phyloP scores from a whole-genome alignment of 2,113 vertebrate genomes.

The Aythya baeri region DNA sequence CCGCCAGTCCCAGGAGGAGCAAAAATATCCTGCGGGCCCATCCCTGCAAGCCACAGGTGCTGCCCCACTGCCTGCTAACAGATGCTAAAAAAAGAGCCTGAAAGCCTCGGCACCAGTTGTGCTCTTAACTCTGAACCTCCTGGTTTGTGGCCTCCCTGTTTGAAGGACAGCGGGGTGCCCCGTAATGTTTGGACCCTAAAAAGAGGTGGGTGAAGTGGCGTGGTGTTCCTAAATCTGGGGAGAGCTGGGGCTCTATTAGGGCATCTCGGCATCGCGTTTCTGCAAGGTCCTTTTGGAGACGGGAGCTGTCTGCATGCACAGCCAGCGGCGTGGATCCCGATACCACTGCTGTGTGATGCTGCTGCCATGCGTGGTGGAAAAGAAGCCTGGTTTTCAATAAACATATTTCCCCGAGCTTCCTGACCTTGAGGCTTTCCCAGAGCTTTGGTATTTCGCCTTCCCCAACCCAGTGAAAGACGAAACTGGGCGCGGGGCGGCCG shows the following conservation, averaged over 20 bases:
- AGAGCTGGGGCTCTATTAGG: background rate
- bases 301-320: background rate
- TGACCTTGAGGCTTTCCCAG: background rate
- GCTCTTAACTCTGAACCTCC: background rate
- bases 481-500: rapidly evolving
- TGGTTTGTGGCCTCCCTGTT: background rate
- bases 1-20: background rate
- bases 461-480: conserved; percentile 35
- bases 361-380: rapidly evolving
- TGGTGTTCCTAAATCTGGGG: background rate
- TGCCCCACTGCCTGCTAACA: background rate
- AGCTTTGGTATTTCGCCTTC: background rate
- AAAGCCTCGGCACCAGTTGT: background rate
- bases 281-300: background rate
- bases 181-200: background rate
- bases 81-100: background rate
- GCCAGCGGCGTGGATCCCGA: background rate
- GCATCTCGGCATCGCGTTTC: background rate
- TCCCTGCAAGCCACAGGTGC: background rate
- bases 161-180: background rate
- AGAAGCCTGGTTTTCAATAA: background rate
- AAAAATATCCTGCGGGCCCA: background rate
- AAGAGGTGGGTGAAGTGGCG: background rate
- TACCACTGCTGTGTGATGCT: background rate
- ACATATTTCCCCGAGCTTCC: background rate